These are phyloP conservation scores for Pseudopleuronectes americanus DNA, from an alignment of 2,797 vertebrate genomes.

Conservation along the genomic window DNA sequence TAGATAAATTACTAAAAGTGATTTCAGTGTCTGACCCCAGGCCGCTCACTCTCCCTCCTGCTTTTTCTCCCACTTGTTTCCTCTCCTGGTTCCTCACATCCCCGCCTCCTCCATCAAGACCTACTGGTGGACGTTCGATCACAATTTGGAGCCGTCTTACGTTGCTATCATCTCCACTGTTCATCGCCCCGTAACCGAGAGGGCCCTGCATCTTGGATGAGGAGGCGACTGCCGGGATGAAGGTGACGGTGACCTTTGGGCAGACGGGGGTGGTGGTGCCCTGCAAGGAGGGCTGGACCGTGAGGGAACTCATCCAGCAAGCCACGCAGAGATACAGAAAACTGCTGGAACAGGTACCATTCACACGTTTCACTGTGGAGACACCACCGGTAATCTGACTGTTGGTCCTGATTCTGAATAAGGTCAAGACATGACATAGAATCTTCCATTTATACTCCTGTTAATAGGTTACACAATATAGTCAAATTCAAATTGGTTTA, in stretches of 20 bases:
- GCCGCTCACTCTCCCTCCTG: neutral
- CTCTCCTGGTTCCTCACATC: neutral
- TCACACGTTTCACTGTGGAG: neutral
- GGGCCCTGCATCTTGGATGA: conserved; percentile 53
- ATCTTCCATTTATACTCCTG: too few species aligned
- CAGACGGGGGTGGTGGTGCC: conserved; percentile 94
- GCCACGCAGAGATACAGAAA: conserved; percentile 94
- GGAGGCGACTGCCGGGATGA: conserved; percentile 80
- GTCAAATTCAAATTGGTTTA: too few species aligned
- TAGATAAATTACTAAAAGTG: too few species aligned
- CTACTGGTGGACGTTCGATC: neutral
- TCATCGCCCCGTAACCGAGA: conserved; percentile 10
- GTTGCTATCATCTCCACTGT: conserved; percentile 8
- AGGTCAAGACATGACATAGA: too few species aligned
- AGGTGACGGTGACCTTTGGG: conserved; percentile 95
- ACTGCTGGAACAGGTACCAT: conserved; percentile 90
- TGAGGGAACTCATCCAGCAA: conserved; percentile 93
- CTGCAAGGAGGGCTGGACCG: conserved; percentile 92
- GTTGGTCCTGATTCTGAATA: too few species aligned
- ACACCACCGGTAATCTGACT: too few species aligned
- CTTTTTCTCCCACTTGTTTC: neutral
- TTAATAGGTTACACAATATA: too few species aligned
- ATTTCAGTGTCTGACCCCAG: neutral
- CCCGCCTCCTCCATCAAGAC: conserved; percentile 8
- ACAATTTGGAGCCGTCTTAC: conserved; percentile 5